Conservation (phyloP, 2,797 vertebrate genomes). For the Arrhamphus sclerolepis region DNA sequence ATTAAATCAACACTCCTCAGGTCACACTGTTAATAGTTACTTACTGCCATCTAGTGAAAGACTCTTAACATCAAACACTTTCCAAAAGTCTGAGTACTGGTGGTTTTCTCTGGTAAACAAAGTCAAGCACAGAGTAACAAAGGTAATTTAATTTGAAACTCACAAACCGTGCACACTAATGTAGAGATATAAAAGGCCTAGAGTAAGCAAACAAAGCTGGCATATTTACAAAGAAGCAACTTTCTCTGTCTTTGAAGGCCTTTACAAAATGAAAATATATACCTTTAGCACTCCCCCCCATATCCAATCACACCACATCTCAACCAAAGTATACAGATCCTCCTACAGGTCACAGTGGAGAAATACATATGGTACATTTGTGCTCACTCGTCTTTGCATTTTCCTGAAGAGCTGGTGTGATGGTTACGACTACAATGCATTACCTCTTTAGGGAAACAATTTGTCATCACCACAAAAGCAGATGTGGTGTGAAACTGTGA, state of each 20-base stretch:
- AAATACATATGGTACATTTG: neutral
- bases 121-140: slow-evolving; percentile 24
- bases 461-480: neutral
- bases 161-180: slow-evolving; percentile 40
- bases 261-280: slow-evolving; percentile 58
- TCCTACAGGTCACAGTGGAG: slow-evolving; percentile 1
- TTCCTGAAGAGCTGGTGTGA: neutral
- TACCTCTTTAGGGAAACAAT: neutral
- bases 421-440: neutral
- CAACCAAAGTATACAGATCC: neutral
- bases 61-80: too few relatives aligned
- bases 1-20: neutral
- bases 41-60: slow-evolving; percentile 65
- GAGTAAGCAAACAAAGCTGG: slow-evolving; percentile 8
- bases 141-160: slow-evolving; percentile 58
- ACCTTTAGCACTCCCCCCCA: slow-evolving; percentile 23
- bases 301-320: slow-evolving; percentile 5
- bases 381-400: too few relatives aligned
- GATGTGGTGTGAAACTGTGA: too few relatives aligned
- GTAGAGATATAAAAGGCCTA: slow-evolving; percentile 17
- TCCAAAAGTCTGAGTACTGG: too few relatives aligned
- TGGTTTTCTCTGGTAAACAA: slow-evolving; percentile 4
- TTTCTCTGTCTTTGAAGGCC: slow-evolving; percentile 3
- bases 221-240: slow-evolving; percentile 47
- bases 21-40: neutral